phyloP scores from a whole-genome alignment of 2,113 vertebrate genomes.

The Mesembrinibis cayennensis region DNA sequence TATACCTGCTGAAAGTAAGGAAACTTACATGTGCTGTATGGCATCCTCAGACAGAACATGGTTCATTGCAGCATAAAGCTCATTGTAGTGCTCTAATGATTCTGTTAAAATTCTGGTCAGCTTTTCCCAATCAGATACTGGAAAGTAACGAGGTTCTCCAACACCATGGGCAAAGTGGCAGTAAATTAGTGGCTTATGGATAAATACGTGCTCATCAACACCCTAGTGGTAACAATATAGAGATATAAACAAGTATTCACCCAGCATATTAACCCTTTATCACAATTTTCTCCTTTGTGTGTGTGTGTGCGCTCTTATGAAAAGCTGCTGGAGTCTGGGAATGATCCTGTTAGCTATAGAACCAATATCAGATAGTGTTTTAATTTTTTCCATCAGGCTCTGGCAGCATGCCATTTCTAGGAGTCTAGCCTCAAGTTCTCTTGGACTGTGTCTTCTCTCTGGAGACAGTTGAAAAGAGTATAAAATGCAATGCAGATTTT shows the following conservation, averaged over 20 bases:
- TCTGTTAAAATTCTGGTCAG: slow-evolving; percentile 87
- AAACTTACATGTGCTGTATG: slow-evolving; percentile 68
- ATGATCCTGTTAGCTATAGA: neutral
- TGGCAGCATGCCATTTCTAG: neutral
- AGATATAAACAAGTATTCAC: slow-evolving; percentile 66
- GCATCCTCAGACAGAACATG: slow-evolving; percentile 78
- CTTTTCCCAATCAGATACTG: slow-evolving; percentile 85
- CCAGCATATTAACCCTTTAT: slow-evolving; percentile 52
- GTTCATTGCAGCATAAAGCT: slow-evolving; percentile 78
- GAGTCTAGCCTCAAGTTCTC: neutral
- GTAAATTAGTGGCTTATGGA: slow-evolving; percentile 90
- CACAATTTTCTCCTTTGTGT: neutral
- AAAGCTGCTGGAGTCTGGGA: neutral
- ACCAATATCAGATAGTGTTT: neutral
- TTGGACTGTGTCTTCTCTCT: neutral
- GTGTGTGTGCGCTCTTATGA: neutral
- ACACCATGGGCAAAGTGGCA: slow-evolving; percentile 86
- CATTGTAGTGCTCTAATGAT: slow-evolving; percentile 80
- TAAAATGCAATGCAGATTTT: neutral
- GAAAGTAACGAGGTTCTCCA: slow-evolving; percentile 84
- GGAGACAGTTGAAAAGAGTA: neutral
- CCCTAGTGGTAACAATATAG: slow-evolving; percentile 74
- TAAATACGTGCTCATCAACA: slow-evolving; percentile 87
- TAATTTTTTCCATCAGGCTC: neutral
- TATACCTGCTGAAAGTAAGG: neutral